phyloP scores from a whole-genome alignment of 2,888 invertebrate genomes.

The Dicyrtoma fusca region DNA sequence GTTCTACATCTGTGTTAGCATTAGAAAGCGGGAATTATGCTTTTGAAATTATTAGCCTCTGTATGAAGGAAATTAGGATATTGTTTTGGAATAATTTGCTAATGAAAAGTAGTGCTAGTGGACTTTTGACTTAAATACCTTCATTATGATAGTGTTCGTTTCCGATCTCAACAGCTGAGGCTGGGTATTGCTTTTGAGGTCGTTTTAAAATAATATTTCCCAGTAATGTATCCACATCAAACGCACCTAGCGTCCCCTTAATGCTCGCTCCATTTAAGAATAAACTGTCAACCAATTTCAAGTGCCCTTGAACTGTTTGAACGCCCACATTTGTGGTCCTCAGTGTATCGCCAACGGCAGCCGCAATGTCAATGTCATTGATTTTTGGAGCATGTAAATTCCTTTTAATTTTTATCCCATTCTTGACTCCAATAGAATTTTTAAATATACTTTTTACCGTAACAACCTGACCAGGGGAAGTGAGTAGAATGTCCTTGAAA shows the following conservation, averaged over 20 bases:
- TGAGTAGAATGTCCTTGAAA: slow-evolving; percentile 38
- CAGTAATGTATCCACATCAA: slow-evolving; percentile 27
- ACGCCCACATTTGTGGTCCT: slow-evolving; percentile 13
- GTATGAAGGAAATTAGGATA: no score
- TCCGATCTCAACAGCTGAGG: no score
- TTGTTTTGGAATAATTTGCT: no score
- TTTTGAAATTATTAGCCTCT: no score
- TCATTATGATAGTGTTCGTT: no score
- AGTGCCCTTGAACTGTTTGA: slow-evolving; percentile 36
- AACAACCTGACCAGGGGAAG: slow-evolving; percentile 32
- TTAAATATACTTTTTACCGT: slow-evolving; percentile 26
- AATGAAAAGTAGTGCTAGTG: no score
- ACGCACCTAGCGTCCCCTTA: slow-evolving; percentile 23
- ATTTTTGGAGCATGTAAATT: not conserved
- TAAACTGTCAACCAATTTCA: slow-evolving; percentile 24
- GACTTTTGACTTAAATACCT: no score
- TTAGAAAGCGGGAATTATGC: no score
- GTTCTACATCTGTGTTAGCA: not conserved
- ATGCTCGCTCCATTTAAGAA: not conserved
- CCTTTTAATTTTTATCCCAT: not conserved
- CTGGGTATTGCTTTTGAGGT: no score
- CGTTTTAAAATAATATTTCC: slow-evolving; percentile 19
- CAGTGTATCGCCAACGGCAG: slow-evolving; percentile 36
- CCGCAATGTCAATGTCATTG: slow-evolving; percentile 32
- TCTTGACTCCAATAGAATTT: not conserved